Conservation (phyloP, 2,888 invertebrate species). For the Cyaniris semiargus region DNA sequence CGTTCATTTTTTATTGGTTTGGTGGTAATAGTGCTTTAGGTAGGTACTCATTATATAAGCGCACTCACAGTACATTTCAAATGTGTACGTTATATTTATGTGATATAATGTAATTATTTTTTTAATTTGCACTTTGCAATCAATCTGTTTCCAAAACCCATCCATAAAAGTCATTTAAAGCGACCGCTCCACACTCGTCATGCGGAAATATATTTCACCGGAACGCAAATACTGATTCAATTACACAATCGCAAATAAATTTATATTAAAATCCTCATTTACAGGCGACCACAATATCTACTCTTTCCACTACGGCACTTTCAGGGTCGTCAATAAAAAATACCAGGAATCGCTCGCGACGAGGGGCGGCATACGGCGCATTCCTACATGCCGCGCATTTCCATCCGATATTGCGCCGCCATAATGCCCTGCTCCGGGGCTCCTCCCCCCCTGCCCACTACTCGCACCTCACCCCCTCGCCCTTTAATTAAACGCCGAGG, state of each 20-base stretch:
- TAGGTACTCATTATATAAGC: not conserved
- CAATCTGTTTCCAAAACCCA: not conserved
- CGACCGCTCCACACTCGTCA: not conserved
- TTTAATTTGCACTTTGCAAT: not conserved
- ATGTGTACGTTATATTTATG: not conserved
- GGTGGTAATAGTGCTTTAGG: not conserved
- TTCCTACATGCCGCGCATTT: conserved; percentile 81
- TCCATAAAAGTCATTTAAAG: conserved; percentile 17
- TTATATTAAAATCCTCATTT: conserved; percentile 34
- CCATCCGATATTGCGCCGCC: conserved; percentile 81
- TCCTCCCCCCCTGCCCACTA: conserved; percentile 32
- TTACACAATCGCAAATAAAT: conserved; percentile 34
- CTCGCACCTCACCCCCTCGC: conserved; percentile 67
- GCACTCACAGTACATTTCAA: not conserved
- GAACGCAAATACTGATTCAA: conserved; percentile 15
- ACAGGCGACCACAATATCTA: conserved; percentile 51
- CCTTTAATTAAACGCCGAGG: conserved; percentile 80
- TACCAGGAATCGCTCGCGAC: conserved; percentile 77
- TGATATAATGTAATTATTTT: not conserved
- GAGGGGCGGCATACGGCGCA: conserved; percentile 75
- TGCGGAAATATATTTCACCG: not conserved
- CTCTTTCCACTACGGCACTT: conserved; percentile 66
- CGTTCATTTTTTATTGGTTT: not conserved
- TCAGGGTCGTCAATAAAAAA: conserved; percentile 79
- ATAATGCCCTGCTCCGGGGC: conserved; percentile 73